Percentiles rank a stretch among this genome's conserved stretches.
Evolutionary conservation across 1,140 invertebrate species (phyloP).

Genomic region (Drosophila ironensis): DNA sequence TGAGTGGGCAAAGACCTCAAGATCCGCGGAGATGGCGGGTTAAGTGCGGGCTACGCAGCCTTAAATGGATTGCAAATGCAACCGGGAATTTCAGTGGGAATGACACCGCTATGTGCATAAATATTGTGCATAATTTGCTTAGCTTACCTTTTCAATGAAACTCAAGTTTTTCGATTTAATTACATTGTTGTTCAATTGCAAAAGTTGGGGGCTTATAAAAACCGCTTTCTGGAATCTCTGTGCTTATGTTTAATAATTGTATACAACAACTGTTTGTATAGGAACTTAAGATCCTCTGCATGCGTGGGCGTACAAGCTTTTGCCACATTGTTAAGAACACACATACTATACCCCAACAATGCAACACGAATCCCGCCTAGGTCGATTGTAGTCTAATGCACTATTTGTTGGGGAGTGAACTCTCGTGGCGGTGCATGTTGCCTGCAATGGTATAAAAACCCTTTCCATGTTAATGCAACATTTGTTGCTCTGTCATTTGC

Average conservation of each 20-base stretch:
- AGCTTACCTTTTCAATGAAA: conserved; percentile 38
- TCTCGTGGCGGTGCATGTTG: conserved; percentile 52
- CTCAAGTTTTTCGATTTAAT: conserved; percentile 47
- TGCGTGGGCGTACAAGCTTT: too few relatives aligned
- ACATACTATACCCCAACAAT: too few relatives aligned
- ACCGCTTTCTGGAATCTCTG: conserved; percentile 22
- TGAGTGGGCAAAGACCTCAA: conserved; percentile 12
- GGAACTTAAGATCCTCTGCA: too few relatives aligned
- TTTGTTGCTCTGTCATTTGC: conserved; percentile 55
- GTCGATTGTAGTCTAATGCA: too few relatives aligned
- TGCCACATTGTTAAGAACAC: too few relatives aligned
- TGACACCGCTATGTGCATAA: conserved; percentile 53
- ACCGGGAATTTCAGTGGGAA: conserved; percentile 18
- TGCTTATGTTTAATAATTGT: not conserved
- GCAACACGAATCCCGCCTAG: too few relatives aligned
- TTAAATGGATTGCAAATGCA: conserved; percentile 47
- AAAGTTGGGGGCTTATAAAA: conserved; percentile 54
- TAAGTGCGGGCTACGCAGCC: conserved; percentile 6
- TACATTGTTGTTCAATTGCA: conserved; percentile 68
- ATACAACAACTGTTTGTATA: not conserved
- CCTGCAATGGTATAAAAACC: conserved; percentile 71
- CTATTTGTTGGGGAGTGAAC: not conserved
- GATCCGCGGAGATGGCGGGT: not conserved
- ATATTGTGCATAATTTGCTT: conserved; percentile 69
- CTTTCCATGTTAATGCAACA: conserved; percentile 77